Evolutionary conservation across 2,797 vertebrate species (phyloP).

Genomic region (Emys orbicularis): DNA sequence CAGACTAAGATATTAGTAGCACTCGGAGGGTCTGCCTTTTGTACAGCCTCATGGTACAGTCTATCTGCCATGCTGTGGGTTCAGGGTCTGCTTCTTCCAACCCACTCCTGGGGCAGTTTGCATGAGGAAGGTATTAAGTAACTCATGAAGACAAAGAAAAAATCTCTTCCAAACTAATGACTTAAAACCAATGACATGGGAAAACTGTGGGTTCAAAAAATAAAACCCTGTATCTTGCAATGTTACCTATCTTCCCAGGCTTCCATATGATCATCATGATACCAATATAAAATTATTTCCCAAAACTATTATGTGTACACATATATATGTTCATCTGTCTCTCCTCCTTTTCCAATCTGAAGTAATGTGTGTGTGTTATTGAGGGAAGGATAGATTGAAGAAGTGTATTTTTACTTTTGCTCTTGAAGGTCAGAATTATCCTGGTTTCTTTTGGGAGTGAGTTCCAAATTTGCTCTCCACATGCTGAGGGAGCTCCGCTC

Average conservation of each 20-base stretch:
- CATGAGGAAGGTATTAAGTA: constrained; percentile 25
- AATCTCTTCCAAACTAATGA: background rate
- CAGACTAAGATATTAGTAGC: constrained; percentile 24
- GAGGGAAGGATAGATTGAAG: rapidly evolving
- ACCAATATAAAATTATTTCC: background rate
- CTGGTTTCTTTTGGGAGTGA: background rate
- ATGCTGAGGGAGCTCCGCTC: rapidly evolving
- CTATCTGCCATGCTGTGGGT: background rate
- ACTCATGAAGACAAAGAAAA: background rate
- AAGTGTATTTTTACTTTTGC: background rate
- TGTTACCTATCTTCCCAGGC: background rate
- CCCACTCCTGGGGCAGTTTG: background rate
- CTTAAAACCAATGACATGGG: background rate
- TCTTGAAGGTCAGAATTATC: background rate
- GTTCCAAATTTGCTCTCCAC: background rate
- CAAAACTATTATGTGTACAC: background rate
- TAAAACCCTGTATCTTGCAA: too few species aligned
- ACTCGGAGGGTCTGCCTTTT: background rate
- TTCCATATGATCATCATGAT: background rate
- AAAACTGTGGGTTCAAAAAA: background rate
- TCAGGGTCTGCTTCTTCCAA: background rate
- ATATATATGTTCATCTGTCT: background rate
- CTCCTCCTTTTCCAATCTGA: background rate
- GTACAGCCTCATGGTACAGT: constrained; percentile 1
- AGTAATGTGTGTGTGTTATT: rapidly evolving